Evolutionary conservation across 2,888 invertebrate species (phyloP), one percentile per base, ranked within the genome.

Genomic region (Dascillus cervinus): DNA sequence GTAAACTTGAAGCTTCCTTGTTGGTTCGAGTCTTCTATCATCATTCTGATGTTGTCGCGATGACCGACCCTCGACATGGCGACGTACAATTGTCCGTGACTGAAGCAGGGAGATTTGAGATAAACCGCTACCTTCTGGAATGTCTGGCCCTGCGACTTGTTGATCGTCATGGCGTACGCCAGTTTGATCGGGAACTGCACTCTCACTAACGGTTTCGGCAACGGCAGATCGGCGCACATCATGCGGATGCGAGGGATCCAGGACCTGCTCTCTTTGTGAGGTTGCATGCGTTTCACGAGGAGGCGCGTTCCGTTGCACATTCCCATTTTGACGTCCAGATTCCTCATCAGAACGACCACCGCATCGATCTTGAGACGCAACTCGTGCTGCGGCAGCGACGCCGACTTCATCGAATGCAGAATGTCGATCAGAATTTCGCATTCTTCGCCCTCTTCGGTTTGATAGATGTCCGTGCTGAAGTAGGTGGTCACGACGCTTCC

Each of bases 171-270:
- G 21, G 53, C 54, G 44, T 52, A 53, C 21, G 48, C 49, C 6
- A 53, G 28, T 29, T 49, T 35, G 11, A 55, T 38, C 4, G 50
- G 51, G 43, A 54, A 55, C 33, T 53, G 52, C 2, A 47, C 3
- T 28, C 45, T 29, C 31, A 46, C 49, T 29, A 56, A 50, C 27
- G 40, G 24, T 17, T 13, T 30, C 13, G 41, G 43, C 29, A 56
- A 41, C 23, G 46, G 45, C 27, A 50, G 26, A 34, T 56, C 47
- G 3, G 37, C 52, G 26, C 50, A 51, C 29, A 59, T 57, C 44
- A 58, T 50, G 25, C 57, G 55, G 15, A 58, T 59, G 11, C 52
- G 37, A 27, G 55, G 53, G 24, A 59, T 44, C 9, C 53, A 41
- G 14, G 55, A 50, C 12, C 43, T 35, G 19, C 45, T 41, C 23